Conservation (phyloP, 2,888 invertebrate species). For the Hypomecis atomaria region DNA sequence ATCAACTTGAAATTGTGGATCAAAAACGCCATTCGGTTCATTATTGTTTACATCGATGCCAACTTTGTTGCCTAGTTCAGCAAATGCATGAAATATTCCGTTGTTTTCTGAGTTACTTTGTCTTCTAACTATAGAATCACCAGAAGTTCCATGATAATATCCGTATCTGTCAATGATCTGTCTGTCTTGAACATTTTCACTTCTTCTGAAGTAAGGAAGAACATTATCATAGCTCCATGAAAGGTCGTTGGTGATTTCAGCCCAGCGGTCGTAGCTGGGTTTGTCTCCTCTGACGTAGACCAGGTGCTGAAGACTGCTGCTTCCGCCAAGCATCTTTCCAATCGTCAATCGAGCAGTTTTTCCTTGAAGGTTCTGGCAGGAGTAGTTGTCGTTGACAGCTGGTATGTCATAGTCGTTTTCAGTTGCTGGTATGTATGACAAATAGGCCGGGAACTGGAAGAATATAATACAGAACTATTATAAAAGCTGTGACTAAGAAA, state of each 20-base stretch:
- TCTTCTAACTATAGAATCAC: background rate
- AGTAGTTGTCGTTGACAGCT: slow-evolving; percentile 15
- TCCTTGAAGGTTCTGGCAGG: slow-evolving; percentile 20
- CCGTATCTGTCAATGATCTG: background rate
- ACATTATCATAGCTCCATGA: slow-evolving; percentile 32
- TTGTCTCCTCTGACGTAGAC: slow-evolving; percentile 15
- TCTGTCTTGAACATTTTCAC: slow-evolving; percentile 14
- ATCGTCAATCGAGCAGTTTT: slow-evolving; percentile 3
- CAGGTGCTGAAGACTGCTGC: slow-evolving; percentile 30
- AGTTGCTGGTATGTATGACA: slow-evolving; percentile 9
- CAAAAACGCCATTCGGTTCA: slow-evolving; percentile 64
- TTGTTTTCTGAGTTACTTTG: background rate
- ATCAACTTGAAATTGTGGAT: slow-evolving; percentile 70
- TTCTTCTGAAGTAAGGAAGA: slow-evolving; percentile 31
- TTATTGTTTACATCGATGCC: slow-evolving; percentile 39
- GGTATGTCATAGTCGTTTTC: slow-evolving; percentile 29
- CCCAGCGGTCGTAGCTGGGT: slow-evolving; percentile 31
- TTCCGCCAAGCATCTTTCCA: slow-evolving; percentile 40
- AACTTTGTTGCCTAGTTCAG: slow-evolving; percentile 64
- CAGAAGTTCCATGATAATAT: slow-evolving; percentile 3
- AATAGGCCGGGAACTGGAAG: slow-evolving; percentile 12
- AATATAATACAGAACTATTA: background rate
- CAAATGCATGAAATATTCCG: background rate
- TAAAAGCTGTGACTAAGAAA: background rate
- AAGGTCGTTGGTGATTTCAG: slow-evolving; percentile 21